Base-by-base conservation (phyloP, 2,797 vertebrate genomes). In the Lutjanus argentimaculatus region DNA sequence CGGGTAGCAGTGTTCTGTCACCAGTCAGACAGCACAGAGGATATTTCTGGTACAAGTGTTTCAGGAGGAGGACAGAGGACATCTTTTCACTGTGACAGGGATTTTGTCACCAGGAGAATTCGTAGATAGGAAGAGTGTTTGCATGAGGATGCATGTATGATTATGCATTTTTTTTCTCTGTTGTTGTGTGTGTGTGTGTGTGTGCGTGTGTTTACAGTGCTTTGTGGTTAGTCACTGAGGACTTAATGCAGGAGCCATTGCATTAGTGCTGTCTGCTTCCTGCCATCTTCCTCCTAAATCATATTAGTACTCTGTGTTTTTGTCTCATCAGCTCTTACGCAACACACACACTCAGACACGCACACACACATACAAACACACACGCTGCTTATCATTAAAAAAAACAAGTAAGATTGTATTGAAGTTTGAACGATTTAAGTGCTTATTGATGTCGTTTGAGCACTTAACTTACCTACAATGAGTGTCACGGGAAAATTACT, bases 191-290 rank as follows among this genome's bases (percentile, higher is more conserved):
- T 57, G 67, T 48, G 21, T 77, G 66, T 42, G 40, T 61, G 42
- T 36, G 30, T 55, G 30, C 59, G 55, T 65, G 48, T 81, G 70
- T 86, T 68, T 74, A 66, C 82, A 85, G 57, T 82, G 73, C 69
- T 56, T 79, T 92, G 83, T 70, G 89, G 89, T 92, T 79, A 78
- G 73, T 84, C 86, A 81, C 80, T 79, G 55, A 88, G 81, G 87
- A 91, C 86, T 91, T 92, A 94, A 92, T 89, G 90, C 84, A 93
- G 89, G 81, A 92, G 83, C 85, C 90, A 87, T 89, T 93, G 91
- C 91, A 94, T 94, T 94, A 93, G 92, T 88, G 90, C 67, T 73
- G 92, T 91, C 92, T 95, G 85, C 91, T 94, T 94, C 91, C 94
- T 93, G 90, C 77, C 87, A 62, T 92, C 78, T 22, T 90, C 84